Conservation (phyloP, 1,140 invertebrate genomes). For the Scaptodrosophila lebanonensis region DNA sequence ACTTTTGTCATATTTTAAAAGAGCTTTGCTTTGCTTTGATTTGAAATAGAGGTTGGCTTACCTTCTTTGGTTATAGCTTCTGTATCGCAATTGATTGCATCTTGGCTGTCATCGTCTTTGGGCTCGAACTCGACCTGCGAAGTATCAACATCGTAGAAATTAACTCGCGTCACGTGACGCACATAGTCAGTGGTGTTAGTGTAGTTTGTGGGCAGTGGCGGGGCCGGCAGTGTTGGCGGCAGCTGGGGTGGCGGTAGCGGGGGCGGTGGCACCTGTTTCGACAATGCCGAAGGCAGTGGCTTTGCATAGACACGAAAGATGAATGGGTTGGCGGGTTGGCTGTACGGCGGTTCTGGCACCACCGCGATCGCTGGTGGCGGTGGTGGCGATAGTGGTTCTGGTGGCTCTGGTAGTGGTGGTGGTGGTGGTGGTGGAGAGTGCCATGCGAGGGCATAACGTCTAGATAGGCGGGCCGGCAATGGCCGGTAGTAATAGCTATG, state of each 20-base stretch:
- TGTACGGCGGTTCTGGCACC: constrained; percentile 65
- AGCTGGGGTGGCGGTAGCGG: constrained; percentile 10
- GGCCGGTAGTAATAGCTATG: constrained; percentile 50
- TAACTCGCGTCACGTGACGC: constrained; percentile 77
- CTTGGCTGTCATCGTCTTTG: constrained; percentile 69
- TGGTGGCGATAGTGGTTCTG: constrained; percentile 10
- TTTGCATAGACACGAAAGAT: constrained; percentile 39
- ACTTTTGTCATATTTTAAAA: no score
- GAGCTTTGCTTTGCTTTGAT: no score
- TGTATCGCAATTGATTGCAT: constrained; percentile 66
- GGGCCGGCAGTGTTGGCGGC: constrained; percentile 23
- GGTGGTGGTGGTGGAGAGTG: no score
- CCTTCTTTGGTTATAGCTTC: constrained; percentile 78
- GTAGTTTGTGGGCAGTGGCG: background rate
- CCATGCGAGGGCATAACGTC: no score
- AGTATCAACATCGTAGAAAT: constrained; percentile 77
- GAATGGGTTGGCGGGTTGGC: constrained; percentile 11
- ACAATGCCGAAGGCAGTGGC: constrained; percentile 14
- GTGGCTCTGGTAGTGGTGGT: constrained; percentile 6
- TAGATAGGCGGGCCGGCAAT: no score
- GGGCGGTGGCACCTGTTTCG: background rate
- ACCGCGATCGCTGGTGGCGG: constrained; percentile 15
- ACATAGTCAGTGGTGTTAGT: constrained; percentile 59
- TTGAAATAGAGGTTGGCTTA: constrained; percentile 48
- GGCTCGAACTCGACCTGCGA: constrained; percentile 76